Evolutionary conservation across 2,113 vertebrate genomes (phyloP), one percentile per base, ranked within the genome.

Genomic region (Rhinolophus ferrumequinum): DNA sequence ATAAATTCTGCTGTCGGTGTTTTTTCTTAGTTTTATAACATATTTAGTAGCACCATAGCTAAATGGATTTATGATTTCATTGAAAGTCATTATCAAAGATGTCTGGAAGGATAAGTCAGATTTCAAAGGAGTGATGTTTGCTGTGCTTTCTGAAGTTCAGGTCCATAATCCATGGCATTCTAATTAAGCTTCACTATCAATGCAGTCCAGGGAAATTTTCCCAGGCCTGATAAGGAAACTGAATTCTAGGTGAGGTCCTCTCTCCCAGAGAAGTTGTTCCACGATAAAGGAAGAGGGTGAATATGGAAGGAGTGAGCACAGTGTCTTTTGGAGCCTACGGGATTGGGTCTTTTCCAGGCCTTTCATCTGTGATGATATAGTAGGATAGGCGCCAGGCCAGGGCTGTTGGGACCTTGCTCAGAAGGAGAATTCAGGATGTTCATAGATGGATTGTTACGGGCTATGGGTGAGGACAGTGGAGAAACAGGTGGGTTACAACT

Each of bases 401-500:
- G 21, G 16, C 44, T 76, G 19, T 60, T 15, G 5, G 4, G n/a
- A 2, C 14, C 35, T 50, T 67, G 28, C 19, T 90, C n/a, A 33
- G 35, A 84, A 47, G 24, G 64, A 50, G 75, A 82, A 62, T 18
- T 88, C 14, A 2, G n/a, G 3, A 47, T 22, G 3, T 24, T 70
- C 54, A 56, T 8, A 50, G 24, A 58, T n/a, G 16, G 1, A 19
- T 54, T 35, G 2, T 24, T 13, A n/a, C 3, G 22, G 13, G 2
- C 0, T 33, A 3, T 7, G 1, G 21, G 18, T 16, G 12, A 52
- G 33, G 6, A 75, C 41, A 50, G 0, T 1, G 15, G 15, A 58
- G 35, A n/a, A 82, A 19, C 3, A 26, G 19, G 11, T 84, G 4
- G 8, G 3, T 18, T 76, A n/a, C 24, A n/a, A 19, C 14, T 64